phyloP scores from a whole-genome alignment of 2,888 invertebrate species.

The Lochmaea crataegi region DNA sequence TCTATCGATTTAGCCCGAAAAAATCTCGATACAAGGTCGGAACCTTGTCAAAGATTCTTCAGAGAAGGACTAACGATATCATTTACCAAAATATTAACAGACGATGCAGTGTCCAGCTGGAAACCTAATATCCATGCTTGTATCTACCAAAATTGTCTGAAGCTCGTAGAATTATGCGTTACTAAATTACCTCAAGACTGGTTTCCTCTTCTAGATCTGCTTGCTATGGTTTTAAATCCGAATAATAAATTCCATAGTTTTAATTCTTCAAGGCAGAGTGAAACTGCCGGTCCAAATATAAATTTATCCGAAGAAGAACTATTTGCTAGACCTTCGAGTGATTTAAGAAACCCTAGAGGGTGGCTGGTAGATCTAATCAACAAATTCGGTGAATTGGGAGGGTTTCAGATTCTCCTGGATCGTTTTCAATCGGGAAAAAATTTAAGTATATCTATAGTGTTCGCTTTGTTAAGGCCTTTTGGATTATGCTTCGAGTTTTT shows the following conservation, averaged over 20 bases:
- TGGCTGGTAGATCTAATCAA: constrained; percentile 98
- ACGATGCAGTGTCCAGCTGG: constrained; percentile 98
- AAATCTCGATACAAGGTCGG: constrained; percentile 90
- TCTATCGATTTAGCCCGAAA: constrained; percentile 88
- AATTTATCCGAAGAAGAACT: constrained; percentile 77
- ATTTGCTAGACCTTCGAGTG: constrained; percentile 79
- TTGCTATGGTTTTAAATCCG: constrained; percentile 95
- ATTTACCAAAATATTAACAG: constrained; percentile 95
- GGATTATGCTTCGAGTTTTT: constrained; percentile 92
- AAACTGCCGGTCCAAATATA: constrained; percentile 73
- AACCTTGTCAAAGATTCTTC: constrained; percentile 94
- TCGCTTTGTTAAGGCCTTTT: constrained; percentile 88
- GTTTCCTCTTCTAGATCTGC: constrained; percentile 89
- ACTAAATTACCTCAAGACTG: constrained; percentile 90
- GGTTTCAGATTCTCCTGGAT: constrained; percentile 87
- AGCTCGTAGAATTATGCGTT: constrained; percentile 92
- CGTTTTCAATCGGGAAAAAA: constrained; percentile 82
- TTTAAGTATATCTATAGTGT: constrained; percentile 81
- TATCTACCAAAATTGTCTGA: constrained; percentile 93
- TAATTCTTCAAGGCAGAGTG: constrained; percentile 82
- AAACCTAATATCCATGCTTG: constrained; percentile 96
- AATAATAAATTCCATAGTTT: constrained; percentile 95
- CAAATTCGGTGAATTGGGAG: constrained; percentile 89
- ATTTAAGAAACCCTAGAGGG: constrained; percentile 88
- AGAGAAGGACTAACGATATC: constrained; percentile 93